Conservation (phyloP, 2,797 vertebrate species). For the Pampus argenteus region DNA sequence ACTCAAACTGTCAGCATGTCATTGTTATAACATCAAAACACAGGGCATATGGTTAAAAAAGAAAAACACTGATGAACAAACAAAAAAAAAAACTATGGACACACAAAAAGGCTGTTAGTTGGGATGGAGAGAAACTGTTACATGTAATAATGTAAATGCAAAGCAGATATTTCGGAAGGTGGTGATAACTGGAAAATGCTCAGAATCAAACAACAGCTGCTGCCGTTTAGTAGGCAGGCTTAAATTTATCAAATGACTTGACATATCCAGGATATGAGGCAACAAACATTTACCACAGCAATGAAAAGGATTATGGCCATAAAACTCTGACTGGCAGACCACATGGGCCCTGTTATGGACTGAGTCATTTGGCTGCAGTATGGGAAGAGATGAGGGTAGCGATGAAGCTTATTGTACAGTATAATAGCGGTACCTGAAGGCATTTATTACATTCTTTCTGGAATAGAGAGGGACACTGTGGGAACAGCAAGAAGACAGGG, state of each 20-base stretch:
- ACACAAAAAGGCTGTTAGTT: constrained; percentile 51
- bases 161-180: constrained; percentile 23
- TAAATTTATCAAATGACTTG: constrained; percentile 55
- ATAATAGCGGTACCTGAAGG: constrained; percentile 88
- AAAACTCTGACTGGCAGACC: constrained; percentile 33
- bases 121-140: constrained; percentile 41
- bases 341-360: constrained; percentile 50
- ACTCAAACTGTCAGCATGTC: constrained; percentile 28
- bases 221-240: constrained; percentile 32
- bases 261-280: constrained; percentile 59
- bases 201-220: constrained; percentile 35
- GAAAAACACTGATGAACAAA: constrained; percentile 28
- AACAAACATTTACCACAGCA: constrained; percentile 56
- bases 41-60: constrained; percentile 19
- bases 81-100: neutral
- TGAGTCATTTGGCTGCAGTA: constrained; percentile 69
- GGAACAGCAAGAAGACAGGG: constrained; percentile 83
- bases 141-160: constrained; percentile 42
- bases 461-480: constrained; percentile 90
- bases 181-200: constrained; percentile 26
- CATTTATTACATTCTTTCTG: constrained; percentile 93
- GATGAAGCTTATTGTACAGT: constrained; percentile 84
- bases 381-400: constrained; percentile 79
- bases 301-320: constrained; percentile 27
- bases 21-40: constrained; percentile 27